Base-by-base conservation (phyloP, 2,888 invertebrate species). In the Agapostemon virescens region DNA sequence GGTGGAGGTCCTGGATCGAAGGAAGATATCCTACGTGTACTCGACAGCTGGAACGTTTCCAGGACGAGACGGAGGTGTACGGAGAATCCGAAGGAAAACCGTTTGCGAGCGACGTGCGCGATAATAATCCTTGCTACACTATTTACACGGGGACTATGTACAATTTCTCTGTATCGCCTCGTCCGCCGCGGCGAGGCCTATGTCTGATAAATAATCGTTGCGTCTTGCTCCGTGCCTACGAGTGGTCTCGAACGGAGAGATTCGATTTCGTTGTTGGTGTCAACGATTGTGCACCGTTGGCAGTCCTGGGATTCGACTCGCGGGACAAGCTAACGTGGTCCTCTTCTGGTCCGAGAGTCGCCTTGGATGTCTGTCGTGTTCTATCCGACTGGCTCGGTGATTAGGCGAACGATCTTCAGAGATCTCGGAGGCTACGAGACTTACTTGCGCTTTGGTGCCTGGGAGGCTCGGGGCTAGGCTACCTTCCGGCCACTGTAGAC, bases 141-240 rank as follows among this genome's bases (percentile, higher is more conserved):
- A 89, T 89, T 86, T 89, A 88, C 89, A 89, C 84, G 77, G 81
- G 83, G 70, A 73, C 82, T 89, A 89, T 89, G 79, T 89, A 89
- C 89, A 89, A 76, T 67, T 2, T 58, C 67, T 80, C 64, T 85
- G 82, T 75, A 81, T 78, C 79, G 72, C 55, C 66, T 52, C 67
- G 75, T 75, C 73, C 30, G 58, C 40, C 66, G 26, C 23, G 66
- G 76, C 69, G 74, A 77, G 64, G 74, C 36, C 71, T 81, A 61
- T 67, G 38, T 45, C 52, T 58, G 77, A 82, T 71, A 81, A 81
- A 77, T 81, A 81, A 82, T 79, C 74, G 70, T 69, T 58, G 45
- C 70, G 69, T 63, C 67, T 33, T 30, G 30, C 5, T 26, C 40
- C 70, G 69, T 64, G 61, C 26, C 64, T 40, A 71, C 66, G 70